These are phyloP conservation scores for Mesochorus sp. DNA, from an alignment of 2,888 invertebrate species.

Conservation along the genomic window DNA sequence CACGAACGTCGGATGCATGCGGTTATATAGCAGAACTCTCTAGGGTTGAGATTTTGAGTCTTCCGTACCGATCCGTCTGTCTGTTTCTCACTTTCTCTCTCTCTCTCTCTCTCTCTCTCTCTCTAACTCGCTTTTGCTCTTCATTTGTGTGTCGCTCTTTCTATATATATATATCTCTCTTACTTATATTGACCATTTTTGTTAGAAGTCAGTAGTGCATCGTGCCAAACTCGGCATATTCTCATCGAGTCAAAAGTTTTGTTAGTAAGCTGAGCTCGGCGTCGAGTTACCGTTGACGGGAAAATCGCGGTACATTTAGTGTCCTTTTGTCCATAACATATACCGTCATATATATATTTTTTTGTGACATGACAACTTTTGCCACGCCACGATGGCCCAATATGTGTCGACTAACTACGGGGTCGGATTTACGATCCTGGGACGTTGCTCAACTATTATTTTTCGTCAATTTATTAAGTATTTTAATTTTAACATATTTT, in stretches of 20 bases:
- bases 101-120: too few relatives aligned
- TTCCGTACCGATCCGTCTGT: background rate
- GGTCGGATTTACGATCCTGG: too few relatives aligned
- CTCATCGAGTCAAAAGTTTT: conserved; percentile 35
- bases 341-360: background rate
- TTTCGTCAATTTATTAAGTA: too few relatives aligned
- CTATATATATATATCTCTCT: too few relatives aligned
- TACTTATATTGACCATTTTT: conserved; percentile 25
- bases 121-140: too few relatives aligned
- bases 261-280: conserved; percentile 7
- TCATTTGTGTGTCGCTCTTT: too few relatives aligned
- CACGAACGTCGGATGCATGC: background rate
- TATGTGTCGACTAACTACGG: too few relatives aligned
- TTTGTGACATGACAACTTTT: too few relatives aligned
- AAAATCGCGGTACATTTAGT: background rate
- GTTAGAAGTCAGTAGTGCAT: background rate
- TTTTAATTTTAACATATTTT: too few relatives aligned
- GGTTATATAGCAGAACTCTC: background rate
- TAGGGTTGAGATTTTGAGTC: background rate
- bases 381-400: too few relatives aligned
- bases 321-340: background rate
- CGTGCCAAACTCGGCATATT: background rate
- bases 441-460: too few relatives aligned
- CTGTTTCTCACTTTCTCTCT: background rate
- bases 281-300: conserved; percentile 10